Base-by-base conservation (phyloP, 2,113 vertebrate genomes). In the Bostrychus sinensis region DNA sequence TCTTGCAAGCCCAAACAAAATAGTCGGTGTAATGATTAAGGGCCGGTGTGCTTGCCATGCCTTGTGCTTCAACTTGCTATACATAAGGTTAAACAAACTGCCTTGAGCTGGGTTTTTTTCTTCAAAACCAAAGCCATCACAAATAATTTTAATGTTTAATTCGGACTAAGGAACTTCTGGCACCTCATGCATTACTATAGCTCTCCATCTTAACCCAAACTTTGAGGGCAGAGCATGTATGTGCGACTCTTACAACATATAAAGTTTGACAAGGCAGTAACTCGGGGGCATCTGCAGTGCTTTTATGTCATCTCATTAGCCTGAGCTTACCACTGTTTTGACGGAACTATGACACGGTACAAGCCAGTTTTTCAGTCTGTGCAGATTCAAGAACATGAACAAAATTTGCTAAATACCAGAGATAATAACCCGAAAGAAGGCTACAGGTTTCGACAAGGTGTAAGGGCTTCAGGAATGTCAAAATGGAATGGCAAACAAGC, bases 81-180 rank as follows among this genome's bases (percentile, higher is more conserved):
- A 58, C 57, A 7, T 55, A 32, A 54, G 59, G 64, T 59, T 28
- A 58, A 67, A 55, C 56, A 45, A 2, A 2, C 39, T 7, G 30
- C 64, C 42, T 20, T 36, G 22, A 63, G 55, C 32, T 65, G 25
- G n/a, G n/a, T n/a, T n/a, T n/a, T n/a, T n/a, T 48, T 26, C 57
- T 56, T 71, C 23, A 10, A 14, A 56, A 56, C 4, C 56, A 10
- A 5, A 58, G 26, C 38, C 17, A 53, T 57, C 39, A 58, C 23
- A 50, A 62, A 23, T 19, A 22, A 72, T 62, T 58, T 20, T 45
- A 32, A 16, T 48, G 46, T 9, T 42, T 59, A 46, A 46, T 23
- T 60, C 39, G 2, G n/a, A 26, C 16, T 23, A 1, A 26, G 37
- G 5, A 60, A 66, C 41, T 61, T 71, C 25, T 17, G 36, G 34